Percentiles rank a stretch among this genome's conserved stretches.
phyloP scores from a whole-genome alignment of 2,797 vertebrate genomes.

The Octomys mimax region DNA sequence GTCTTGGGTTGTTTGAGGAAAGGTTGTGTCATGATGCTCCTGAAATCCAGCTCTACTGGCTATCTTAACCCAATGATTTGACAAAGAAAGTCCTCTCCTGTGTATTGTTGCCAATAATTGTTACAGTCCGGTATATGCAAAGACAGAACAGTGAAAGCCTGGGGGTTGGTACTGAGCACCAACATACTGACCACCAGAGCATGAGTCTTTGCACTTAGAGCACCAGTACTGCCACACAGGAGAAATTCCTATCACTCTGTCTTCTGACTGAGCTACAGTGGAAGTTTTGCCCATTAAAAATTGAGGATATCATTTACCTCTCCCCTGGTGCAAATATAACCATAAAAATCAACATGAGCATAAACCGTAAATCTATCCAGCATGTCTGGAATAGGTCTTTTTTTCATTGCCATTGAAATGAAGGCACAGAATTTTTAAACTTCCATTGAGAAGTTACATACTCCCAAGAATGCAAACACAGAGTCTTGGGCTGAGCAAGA shows the following conservation, averaged over 20 bases:
- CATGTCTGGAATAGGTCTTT: not conserved
- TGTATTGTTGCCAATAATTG: not conserved
- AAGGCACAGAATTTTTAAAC: constrained; percentile 17
- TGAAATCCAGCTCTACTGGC: not conserved
- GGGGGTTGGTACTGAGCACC: too few species aligned
- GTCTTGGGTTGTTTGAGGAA: not conserved
- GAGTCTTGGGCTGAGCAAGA: not conserved
- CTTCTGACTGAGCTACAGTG: not conserved
- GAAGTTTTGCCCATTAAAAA: not conserved
- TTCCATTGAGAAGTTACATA: not conserved
- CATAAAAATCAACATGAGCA: not conserved
- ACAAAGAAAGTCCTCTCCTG: not conserved
- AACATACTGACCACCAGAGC: not conserved
- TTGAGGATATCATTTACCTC: not conserved
- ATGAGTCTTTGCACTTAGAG: not conserved
- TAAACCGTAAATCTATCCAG: not conserved
- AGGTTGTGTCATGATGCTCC: not conserved
- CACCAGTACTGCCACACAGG: too few species aligned
- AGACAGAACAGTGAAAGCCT: not conserved
- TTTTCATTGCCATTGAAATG: constrained; percentile 4
- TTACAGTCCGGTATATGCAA: not conserved
- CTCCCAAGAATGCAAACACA: not conserved
- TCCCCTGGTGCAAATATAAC: not conserved
- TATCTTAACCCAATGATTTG: not conserved
- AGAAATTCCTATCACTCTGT: not conserved